Evolutionary conservation across 64 coral and sea anemone species (phyloP), one percentile per base, ranked within the genome.

Genomic region (Anthopleura sola): DNA sequence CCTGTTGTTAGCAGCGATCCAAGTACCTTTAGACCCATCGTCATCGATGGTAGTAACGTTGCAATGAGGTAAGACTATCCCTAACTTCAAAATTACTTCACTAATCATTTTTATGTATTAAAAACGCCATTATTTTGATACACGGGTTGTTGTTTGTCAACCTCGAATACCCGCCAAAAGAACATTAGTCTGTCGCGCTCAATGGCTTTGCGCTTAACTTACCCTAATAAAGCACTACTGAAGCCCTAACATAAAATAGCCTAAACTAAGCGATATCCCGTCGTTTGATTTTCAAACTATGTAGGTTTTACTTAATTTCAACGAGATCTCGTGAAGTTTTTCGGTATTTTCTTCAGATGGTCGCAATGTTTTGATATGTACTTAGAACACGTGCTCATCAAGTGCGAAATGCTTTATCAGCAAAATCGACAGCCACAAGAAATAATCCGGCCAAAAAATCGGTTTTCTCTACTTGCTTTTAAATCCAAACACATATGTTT

Each of bases 41-140:
- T 97, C 13, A 89, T 97, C 38, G 94, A 97, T 89, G 94, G 94
- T 21, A 97, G 94, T 40, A 97, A 97, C 86, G 94, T 97, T 7
- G 94, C 94, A 2, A 97, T 97, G 94, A 97, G 94, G 94, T 92
- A 80, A 68, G 36, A 32, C 46, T 54, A 17, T 81, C 19, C 26
- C 32, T 81, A 81, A 48, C n/a, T 81, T 13, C 34, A 71, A 69
- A 32, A n/a, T 71, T 17, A 71, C 28, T 32, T 32, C 3, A 16
- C 11, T 36, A 32, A 71, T 32, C 13, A 32, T 71, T 31, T 34
- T 28, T 32, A 14, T 16, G 29, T 2, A 15, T 32, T 31, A 32
- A 71, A 34, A 71, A 15, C 3, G 20, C 74, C 29, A 44, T 38
- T 79, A 46, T 79, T 79, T 79, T 46, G 37, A 79, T 33, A n/a